phyloP scores from a whole-genome alignment of 37 sponge, comb jelly and placozoan species.

The Chondrosia reniformis region DNA sequence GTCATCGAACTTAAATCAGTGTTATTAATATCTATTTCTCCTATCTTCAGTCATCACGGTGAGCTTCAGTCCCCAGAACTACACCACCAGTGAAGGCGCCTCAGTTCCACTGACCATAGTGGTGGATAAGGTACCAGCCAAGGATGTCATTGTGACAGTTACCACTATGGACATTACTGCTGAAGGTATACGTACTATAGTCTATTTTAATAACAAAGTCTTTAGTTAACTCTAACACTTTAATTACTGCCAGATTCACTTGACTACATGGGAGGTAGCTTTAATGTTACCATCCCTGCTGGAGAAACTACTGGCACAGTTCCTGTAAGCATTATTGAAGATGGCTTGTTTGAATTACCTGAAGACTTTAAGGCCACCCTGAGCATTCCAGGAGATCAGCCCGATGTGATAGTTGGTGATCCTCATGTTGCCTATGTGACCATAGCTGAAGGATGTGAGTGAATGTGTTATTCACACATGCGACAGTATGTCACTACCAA shows the following conservation, averaged over 20 bases:
- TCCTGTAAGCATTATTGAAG: not conserved
- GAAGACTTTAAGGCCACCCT: conserved; percentile 1
- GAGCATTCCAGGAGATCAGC: not conserved
- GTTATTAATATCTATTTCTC: too few relatives aligned
- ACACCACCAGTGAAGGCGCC: not conserved
- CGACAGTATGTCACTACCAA: too few relatives aligned
- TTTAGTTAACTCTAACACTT: too few relatives aligned
- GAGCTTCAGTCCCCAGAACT: conserved; percentile 8
- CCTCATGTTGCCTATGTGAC: not conserved
- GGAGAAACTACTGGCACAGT: not conserved
- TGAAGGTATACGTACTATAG: too few relatives aligned
- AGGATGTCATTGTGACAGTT: not conserved
- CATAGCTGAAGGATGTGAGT: not conserved
- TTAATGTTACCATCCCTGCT: not conserved
- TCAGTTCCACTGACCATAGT: not conserved
- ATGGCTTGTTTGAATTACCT: not conserved
- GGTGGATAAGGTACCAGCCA: not conserved
- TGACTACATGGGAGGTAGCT: not conserved
- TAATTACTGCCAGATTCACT: too few relatives aligned
- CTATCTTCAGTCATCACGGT: not conserved
- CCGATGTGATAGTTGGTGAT: not conserved
- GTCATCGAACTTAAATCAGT: too few relatives aligned
- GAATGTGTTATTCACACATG: too few relatives aligned
- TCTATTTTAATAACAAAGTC: too few relatives aligned
- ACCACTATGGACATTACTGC: conserved; percentile 23